Conservation (phyloP, 1,140 invertebrate genomes). For the Pristionchus pacificus region DNA sequence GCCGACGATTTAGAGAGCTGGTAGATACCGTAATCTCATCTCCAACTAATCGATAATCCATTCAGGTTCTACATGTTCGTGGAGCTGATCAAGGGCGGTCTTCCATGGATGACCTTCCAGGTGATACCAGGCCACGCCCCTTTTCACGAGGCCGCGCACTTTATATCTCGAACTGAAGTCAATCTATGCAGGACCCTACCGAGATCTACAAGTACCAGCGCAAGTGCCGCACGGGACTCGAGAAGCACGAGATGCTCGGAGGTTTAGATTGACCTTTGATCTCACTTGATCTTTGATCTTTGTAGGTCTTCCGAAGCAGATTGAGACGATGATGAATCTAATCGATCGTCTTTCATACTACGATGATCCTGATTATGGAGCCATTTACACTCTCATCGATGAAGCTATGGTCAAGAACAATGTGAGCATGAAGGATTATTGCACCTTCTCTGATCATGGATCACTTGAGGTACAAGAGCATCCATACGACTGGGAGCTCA, state of each 20-base stretch:
- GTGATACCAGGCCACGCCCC: too few relatives aligned
- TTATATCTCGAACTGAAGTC: too few relatives aligned
- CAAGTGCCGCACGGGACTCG: neutral
- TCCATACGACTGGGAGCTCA: neutral
- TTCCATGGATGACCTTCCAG: neutral
- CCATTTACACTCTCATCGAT: neutral
- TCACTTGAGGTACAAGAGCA: constrained; percentile 1
- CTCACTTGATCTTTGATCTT: too few relatives aligned
- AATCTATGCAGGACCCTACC: neutral
- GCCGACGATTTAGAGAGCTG: neutral
- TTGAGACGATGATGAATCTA: neutral
- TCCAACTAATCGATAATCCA: neutral
- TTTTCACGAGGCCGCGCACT: too few relatives aligned
- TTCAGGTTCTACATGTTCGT: neutral
- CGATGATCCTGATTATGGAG: neutral
- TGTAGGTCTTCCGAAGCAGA: neutral
- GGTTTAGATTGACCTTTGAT: neutral
- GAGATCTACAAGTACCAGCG: neutral
- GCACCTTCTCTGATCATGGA: neutral
- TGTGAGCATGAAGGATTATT: neutral
- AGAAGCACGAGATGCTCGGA: neutral
- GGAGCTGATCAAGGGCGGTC: neutral
- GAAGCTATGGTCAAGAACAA: constrained; percentile 2
- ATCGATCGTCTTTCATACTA: neutral
- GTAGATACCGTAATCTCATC: neutral